Evolutionary conservation across 2,797 vertebrate species (phyloP).

Genomic region (Rhyacichthys aspro): DNA sequence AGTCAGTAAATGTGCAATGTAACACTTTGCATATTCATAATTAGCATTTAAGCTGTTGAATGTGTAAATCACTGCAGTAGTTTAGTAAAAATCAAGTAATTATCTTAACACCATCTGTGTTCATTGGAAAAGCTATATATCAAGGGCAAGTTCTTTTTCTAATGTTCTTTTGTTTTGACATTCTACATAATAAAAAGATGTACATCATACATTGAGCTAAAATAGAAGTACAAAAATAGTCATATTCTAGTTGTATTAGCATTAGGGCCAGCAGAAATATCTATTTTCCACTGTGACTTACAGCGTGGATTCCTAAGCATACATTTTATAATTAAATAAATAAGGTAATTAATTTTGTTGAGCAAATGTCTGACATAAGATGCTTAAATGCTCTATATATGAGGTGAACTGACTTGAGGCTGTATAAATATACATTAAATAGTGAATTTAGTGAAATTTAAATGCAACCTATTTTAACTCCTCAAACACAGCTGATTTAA

Average conservation of each 20-base stretch:
- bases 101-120: constrained; percentile 44
- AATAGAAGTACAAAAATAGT: too few relatives aligned
- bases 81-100: constrained; percentile 38
- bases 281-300: too few relatives aligned
- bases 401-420: too few relatives aligned
- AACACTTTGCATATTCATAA: constrained; percentile 58
- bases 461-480: constrained; percentile 6
- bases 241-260: too few relatives aligned
- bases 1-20: constrained; percentile 33
- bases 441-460: constrained; percentile 8
- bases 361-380: too few relatives aligned
- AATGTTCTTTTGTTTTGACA: constrained; percentile 15
- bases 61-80: constrained; percentile 35
- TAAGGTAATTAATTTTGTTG: too few relatives aligned
- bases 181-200: neutral
- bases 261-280: too few relatives aligned
- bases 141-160: constrained; percentile 3
- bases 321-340: too few relatives aligned
- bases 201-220: too few relatives aligned
- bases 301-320: too few relatives aligned
- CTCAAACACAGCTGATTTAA: neutral
- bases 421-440: neutral
- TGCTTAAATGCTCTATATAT: too few relatives aligned
- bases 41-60: constrained; percentile 42
- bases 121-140: constrained; percentile 30